Conservation (phyloP, 2,888 invertebrate genomes). For the Drosophila glabriapex region DNA sequence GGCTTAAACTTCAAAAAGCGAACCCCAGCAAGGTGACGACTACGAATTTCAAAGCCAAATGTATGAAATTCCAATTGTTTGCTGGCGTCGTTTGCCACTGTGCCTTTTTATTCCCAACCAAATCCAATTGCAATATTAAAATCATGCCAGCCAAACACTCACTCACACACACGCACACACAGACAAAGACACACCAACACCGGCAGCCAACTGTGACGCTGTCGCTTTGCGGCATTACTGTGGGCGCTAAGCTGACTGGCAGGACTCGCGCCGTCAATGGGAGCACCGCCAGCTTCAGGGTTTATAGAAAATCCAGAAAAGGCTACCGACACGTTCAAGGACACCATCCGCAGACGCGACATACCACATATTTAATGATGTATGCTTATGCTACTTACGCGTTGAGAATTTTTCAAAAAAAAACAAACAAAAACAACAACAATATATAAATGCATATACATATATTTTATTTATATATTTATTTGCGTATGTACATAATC, state of each 20-base stretch:
- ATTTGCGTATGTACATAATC: conserved; percentile 2
- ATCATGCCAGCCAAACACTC: conserved; percentile 50
- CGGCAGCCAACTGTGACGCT: conserved; percentile 66
- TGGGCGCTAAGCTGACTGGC: conserved; percentile 67
- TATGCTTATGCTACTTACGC: conserved; percentile 62
- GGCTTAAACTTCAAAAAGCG: conserved; percentile 59
- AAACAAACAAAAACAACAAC: conserved; percentile 57
- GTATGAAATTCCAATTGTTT: conserved; percentile 77
- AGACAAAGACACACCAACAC: conserved; percentile 18
- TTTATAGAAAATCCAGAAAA: conserved; percentile 24
- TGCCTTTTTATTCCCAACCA: conserved; percentile 37
- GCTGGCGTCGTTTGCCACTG: conserved; percentile 46
- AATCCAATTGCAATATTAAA: conserved; percentile 80
- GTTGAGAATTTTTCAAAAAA: conserved; percentile 59
- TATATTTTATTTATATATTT: neutral
- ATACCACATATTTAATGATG: conserved; percentile 59
- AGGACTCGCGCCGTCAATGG: conserved; percentile 43
- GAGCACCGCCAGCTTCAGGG: conserved; percentile 19
- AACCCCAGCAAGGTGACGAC: conserved; percentile 27
- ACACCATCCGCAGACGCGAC: conserved; percentile 49
- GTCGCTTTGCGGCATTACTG: conserved; percentile 63
- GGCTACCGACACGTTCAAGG: conserved; percentile 72
- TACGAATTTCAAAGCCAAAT: conserved; percentile 53
- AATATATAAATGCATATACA: conserved; percentile 7
- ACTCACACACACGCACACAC: neutral